Percentiles rank a stretch among this genome's conserved stretches.
Evolutionary conservation across 2,113 vertebrate species (phyloP).

Genomic region (Pampusana beccarii): DNA sequence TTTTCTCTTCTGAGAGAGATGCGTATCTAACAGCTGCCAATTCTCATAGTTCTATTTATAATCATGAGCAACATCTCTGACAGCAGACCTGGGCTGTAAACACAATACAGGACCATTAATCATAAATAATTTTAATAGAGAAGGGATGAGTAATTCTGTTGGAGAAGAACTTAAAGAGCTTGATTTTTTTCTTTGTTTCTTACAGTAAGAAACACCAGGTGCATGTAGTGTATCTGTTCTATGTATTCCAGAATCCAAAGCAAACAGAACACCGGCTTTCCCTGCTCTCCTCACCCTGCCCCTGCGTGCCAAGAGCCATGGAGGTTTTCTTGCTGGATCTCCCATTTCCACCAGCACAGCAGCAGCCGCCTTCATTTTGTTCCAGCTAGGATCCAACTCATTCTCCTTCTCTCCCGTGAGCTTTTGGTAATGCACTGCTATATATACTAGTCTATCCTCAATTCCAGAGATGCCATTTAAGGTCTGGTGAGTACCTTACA

Average conservation of each 20-base stretch:
- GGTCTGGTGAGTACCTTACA: fast-evolving
- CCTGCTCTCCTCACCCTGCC: neutral
- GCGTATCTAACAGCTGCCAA: neutral
- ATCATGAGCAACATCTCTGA: neutral
- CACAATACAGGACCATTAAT: neutral
- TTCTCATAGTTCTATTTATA: neutral
- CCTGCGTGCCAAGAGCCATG: neutral
- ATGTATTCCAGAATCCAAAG: neutral
- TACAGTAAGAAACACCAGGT: fast-evolving
- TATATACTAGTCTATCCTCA: neutral
- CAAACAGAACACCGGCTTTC: neutral
- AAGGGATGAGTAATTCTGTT: neutral
- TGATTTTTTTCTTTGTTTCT: neutral
- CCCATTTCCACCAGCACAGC: neutral
- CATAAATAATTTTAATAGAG: neutral
- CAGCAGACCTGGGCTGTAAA: neutral
- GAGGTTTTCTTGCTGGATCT: neutral
- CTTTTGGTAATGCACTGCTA: neutral
- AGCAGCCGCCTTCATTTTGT: neutral
- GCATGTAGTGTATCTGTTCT: neutral
- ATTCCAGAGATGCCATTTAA: neutral
- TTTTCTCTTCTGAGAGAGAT: neutral
- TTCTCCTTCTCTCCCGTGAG: neutral
- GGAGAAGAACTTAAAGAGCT: neutral
- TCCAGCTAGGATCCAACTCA: neutral